A percentile compares a stretch with the other conserved stretches of the same genome.
These are phyloP conservation scores for Epizoanthus illoricatus DNA, from an alignment of 92 coral and sea anemone genomes.

Conservation along the genomic window DNA sequence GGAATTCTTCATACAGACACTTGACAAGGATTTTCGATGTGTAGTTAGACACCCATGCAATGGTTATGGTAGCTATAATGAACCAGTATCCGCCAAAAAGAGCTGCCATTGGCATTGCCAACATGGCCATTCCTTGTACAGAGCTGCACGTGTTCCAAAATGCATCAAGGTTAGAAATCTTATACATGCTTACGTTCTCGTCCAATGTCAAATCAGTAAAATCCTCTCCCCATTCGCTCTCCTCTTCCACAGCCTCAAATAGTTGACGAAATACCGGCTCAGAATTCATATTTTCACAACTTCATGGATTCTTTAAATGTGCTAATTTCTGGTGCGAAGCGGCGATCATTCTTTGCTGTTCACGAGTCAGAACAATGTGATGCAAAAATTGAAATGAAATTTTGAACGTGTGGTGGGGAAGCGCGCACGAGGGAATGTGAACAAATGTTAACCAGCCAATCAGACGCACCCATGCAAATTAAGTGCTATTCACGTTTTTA, in stretches of 20 bases:
- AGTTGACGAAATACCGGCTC: not conserved
- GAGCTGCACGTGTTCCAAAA: slow-evolving; percentile 83
- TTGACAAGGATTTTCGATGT: slow-evolving; percentile 64
- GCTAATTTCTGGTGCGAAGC: not conserved
- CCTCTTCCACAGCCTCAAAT: not conserved
- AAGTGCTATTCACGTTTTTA: too few species aligned
- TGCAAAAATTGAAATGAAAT: not conserved
- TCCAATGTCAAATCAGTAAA: slow-evolving; percentile 8
- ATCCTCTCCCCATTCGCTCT: slow-evolving; percentile 7
- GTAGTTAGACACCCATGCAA: slow-evolving; percentile 59
- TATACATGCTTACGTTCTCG: slow-evolving; percentile 51
- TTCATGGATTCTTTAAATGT: not conserved
- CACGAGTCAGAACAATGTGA: not conserved
- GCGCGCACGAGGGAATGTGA: not conserved
- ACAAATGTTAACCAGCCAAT: not conserved
- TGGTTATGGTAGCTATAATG: slow-evolving; percentile 50
- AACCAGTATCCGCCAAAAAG: slow-evolving; percentile 69
- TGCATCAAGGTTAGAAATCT: slow-evolving; percentile 69
- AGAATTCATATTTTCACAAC: slow-evolving; percentile 28
- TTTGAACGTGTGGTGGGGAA: not conserved
- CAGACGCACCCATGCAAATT: too few species aligned
- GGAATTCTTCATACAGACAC: slow-evolving; percentile 59
- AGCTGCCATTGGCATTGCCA: slow-evolving; percentile 66
- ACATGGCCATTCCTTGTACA: slow-evolving; percentile 65
- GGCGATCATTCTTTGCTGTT: not conserved